Base-by-base conservation (phyloP, 2,888 invertebrate genomes). In the Synergus gifuensis region DNA sequence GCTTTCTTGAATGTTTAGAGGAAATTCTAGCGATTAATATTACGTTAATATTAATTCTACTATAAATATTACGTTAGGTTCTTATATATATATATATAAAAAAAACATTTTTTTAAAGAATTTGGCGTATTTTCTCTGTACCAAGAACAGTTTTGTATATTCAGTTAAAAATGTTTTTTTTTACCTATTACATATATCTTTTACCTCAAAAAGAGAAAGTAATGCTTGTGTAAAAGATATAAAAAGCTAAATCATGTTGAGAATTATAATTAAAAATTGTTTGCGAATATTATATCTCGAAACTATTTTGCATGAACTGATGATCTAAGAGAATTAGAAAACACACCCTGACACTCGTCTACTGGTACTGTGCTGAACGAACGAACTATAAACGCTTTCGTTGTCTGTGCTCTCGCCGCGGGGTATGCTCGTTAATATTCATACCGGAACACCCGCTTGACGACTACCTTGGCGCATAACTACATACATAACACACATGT, bases 351-450 rank as follows among this genome's bases (percentile, higher is more conserved):
- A 46, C 46, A 46, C 46, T 46, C 46, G 46, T 46, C 46, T 28
- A 28, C 3, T 46, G 12, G 46, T 46, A 46, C 46, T 46, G 77
- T 18, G 44, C 73, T 18, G 76, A 76, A 77, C 79, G 36, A 36
- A 36, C 36, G 81, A 78, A 81, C 81, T 76, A 69, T 76, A 82
- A 82, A 79, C 84, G 83, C 83, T 84, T 84, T 85, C 83, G 84
- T 84, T 82, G 83, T 77, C 82, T 80, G 84, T 83, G 84, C 84
- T 84, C 85, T 83, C 84, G 85, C 86, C 85, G 85, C 86, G 83
- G 84, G 85, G 82, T 82, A 78, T 83, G 85, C 86, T 88, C 85
- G 86, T 88, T 88, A 88, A 88, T 88, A 88, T 88, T 88, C 88
- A 87, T 85, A 84, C 84, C 83, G 81, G 84, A 80, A 85, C 85